Conservation (phyloP, 2,888 invertebrate species). For the Apotomis betuletana region DNA sequence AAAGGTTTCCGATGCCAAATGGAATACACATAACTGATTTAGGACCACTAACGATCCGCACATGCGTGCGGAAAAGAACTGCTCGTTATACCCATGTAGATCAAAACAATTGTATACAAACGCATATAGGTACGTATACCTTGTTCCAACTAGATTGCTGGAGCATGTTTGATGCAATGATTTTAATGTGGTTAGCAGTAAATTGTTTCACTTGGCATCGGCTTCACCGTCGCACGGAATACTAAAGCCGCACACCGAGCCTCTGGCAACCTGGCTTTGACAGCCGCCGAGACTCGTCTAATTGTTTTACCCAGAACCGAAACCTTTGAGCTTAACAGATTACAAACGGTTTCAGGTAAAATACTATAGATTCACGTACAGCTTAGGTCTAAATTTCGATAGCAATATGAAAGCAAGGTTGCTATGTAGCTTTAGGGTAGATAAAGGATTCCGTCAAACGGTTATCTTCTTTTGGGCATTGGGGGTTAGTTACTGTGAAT, state of each 20-base stretch:
- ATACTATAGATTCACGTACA: conserved; percentile 20
- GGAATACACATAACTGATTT: conserved; percentile 1
- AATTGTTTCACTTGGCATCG: conserved; percentile 35
- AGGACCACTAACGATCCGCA: not conserved
- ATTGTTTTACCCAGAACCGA: conserved; percentile 39
- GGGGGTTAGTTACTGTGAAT: not conserved
- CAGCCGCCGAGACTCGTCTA: conserved; percentile 31
- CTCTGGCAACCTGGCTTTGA: conserved; percentile 39
- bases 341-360: conserved; percentile 22
- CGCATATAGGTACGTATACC: not conserved
- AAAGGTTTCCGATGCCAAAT: conserved; percentile 7
- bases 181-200: conserved; percentile 30
- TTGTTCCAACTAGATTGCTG: conserved; percentile 7
- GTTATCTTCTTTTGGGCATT: conserved; percentile 12
- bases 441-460: conserved; percentile 2
- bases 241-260: conserved; percentile 31
- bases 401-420: conserved; percentile 15
- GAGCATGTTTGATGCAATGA: conserved; percentile 34
- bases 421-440: conserved; percentile 12
- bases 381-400: conserved; percentile 23
- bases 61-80: not conserved
- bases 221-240: conserved; percentile 22
- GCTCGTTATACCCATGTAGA: not conserved
- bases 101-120: conserved; percentile 15
- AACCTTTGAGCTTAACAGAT: conserved; percentile 35